Base-by-base conservation (phyloP, 2,797 vertebrate genomes). In the Jordanella pulchra region DNA sequence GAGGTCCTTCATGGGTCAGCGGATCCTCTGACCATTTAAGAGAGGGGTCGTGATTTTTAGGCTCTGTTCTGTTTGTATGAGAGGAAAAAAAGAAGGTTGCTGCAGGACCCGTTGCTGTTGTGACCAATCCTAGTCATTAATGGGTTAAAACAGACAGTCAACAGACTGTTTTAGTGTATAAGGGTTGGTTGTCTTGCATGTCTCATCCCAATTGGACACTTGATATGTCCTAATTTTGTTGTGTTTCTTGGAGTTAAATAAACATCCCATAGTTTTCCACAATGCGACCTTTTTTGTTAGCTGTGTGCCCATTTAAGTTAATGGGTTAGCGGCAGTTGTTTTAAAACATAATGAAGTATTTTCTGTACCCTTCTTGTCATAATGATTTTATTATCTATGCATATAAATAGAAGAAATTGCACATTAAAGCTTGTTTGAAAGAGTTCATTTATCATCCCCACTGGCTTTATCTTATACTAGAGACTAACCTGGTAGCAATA, bases 1-100 rank as follows among this genome's bases (percentile, higher is more conserved):
- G 53, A 70, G 74, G 87, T 88, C 70, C 87, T 82, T 88, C 71
- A 67, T 79, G 92, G 91, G 89, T 93, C 91, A 93, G 2, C 3
- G 80, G 80, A 73, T 75, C 71, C 70, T 88, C 79, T 87, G 81
- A 75, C 82, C 78, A 80, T 84, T 84, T 84, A 78, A 79, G 83
- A 82, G 72, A 73, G 74, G 70, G 85, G 86, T 87, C 67, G 3
- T 64, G 86, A 80, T 77, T 79, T 75, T 83, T 60, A 58, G 67
- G 69, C 39, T 77, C 65, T 65, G 61, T 28, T 78, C 32, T 81
- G 50, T 84, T 21, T 84, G 66, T 82, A 65, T 80, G 77, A 75
- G 79, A 53, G 30, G 61, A 75, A 65, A 79, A 68, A 65, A 81
- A 69, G 81, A 75, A 86, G 80, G 73, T 60, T 54, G 68, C 25